phyloP scores from a whole-genome alignment of 2,888 invertebrate genomes.

The Neoitamus cyanurus region DNA sequence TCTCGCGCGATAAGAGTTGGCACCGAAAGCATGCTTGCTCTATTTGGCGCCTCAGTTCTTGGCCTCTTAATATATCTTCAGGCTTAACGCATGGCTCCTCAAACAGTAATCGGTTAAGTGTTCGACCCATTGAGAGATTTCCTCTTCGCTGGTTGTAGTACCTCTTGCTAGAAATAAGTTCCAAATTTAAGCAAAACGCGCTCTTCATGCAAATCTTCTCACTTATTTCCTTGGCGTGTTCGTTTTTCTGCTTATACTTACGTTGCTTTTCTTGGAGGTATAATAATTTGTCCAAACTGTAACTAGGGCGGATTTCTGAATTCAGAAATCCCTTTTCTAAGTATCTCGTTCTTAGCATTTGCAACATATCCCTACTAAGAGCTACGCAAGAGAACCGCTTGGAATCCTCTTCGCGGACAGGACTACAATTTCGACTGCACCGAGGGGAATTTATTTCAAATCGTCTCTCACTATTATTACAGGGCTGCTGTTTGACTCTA shows the following conservation, averaged over 20 bases:
- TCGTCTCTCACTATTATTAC: slow-evolving; percentile 48
- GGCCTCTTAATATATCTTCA: slow-evolving; percentile 60
- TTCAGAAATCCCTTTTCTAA: slow-evolving; percentile 66
- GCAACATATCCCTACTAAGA: slow-evolving; percentile 48
- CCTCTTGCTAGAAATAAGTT: slow-evolving; percentile 54
- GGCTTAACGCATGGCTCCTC: slow-evolving; percentile 61
- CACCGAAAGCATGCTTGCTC: slow-evolving; percentile 78
- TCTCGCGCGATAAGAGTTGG: slow-evolving; percentile 76
- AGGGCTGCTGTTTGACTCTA: not conserved
- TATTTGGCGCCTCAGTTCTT: slow-evolving; percentile 67
- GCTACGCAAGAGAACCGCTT: not conserved
- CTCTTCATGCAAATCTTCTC: slow-evolving; percentile 69
- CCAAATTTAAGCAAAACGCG: slow-evolving; percentile 59
- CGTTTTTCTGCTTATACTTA: slow-evolving; percentile 75
- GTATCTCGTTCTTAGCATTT: slow-evolving; percentile 63
- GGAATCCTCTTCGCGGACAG: slow-evolving; percentile 49
- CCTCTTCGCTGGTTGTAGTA: slow-evolving; percentile 57
- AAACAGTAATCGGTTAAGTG: slow-evolving; percentile 60
- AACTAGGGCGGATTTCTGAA: slow-evolving; percentile 78
- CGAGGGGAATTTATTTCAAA: slow-evolving; percentile 61
- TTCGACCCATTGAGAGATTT: slow-evolving; percentile 63
- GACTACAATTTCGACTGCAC: slow-evolving; percentile 61
- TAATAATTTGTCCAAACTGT: slow-evolving; percentile 77
- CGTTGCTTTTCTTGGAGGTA: slow-evolving; percentile 78
- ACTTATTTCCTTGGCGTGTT: slow-evolving; percentile 70